Base-by-base conservation (phyloP, 2,888 invertebrate species). In the Chloroclysta siterata region DNA sequence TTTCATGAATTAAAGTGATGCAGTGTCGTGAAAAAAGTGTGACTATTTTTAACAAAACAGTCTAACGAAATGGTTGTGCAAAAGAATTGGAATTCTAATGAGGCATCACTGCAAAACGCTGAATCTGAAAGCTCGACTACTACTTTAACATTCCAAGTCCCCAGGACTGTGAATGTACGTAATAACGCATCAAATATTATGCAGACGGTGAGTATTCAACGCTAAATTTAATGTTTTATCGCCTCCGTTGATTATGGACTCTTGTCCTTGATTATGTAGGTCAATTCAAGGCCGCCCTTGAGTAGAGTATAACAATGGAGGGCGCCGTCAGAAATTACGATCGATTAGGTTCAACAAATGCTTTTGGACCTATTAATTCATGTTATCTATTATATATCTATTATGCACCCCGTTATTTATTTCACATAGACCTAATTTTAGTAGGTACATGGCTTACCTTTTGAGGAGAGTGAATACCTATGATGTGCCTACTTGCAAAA, bases 41-140 rank as follows among this genome's bases (percentile, higher is more conserved):
- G 48, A 60, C 65, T 62, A 61, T 69, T 15, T 59, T 66, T 75
- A 71, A 67, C 63, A 69, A 66, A 59, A 8, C 36, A 50, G 28
- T 22, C 65, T 60, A 77, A 75, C 86, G 88, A 87, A 82, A 93
- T 93, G 93, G 93, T 92, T 74, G 87, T 93, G 74, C 91, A 93
- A 82, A 91, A 88, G 80, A 87, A 80, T 79, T 88, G 84, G 86
- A 87, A 76, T 78, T 85, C 78, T 72, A 83, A 80, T 70, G 90
- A 90, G 72, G 75, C 79, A 71, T 76, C 85, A 60, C 80, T 80
- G 66, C 86, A 86, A 72, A 88, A 80, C 75, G 70, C 81, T 56
- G 75, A 78, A 55, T 67, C 81, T 50, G 87, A 87, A 70, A 82
- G 68, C 70, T 74, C 83, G 14, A 83, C 70, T 65, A 80, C 77